Percentiles rank a stretch among this genome's conserved stretches.
These are phyloP conservation scores for Orthosia gracilis DNA, from an alignment of 2,888 invertebrate species.

Conservation along the genomic window DNA sequence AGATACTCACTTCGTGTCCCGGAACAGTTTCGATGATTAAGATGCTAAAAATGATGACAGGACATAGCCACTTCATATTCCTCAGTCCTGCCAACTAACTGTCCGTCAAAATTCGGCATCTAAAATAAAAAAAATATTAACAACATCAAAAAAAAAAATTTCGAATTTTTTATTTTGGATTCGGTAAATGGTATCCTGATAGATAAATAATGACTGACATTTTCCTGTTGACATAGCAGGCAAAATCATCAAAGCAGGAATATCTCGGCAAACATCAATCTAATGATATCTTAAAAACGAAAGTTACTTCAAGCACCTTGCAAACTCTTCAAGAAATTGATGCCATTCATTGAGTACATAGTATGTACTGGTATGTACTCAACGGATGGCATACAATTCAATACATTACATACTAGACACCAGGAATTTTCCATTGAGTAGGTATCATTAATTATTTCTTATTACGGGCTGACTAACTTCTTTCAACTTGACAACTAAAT, in stretches of 20 bases:
- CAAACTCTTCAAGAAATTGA: background rate
- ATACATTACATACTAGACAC: too few relatives aligned
- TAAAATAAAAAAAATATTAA: constrained; percentile 58
- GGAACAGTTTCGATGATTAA: constrained; percentile 75
- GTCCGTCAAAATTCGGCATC: constrained; percentile 80
- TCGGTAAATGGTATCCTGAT: constrained; percentile 27
- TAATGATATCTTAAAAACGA: background rate
- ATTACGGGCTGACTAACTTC: background rate
- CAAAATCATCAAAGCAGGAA: background rate
- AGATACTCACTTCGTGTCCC: constrained; percentile 77
- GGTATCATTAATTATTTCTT: background rate
- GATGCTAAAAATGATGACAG: constrained; percentile 76
- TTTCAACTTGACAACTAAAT: constrained; percentile 33
- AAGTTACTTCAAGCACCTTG: background rate
- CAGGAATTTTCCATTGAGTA: background rate
- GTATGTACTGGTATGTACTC: too few relatives aligned
- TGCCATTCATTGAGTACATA: background rate
- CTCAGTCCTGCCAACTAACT: constrained; percentile 68
- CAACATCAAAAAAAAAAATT: background rate
- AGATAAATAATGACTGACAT: constrained; percentile 17
- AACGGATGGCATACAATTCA: too few relatives aligned
- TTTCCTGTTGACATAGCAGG: constrained; percentile 32
- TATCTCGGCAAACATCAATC: background rate
- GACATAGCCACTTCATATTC: constrained; percentile 84
- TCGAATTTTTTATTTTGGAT: background rate